Percentiles rank a stretch among this genome's conserved stretches.
Evolutionary conservation across 1,140 invertebrate genomes (phyloP).

Genomic region (Drosophila ananassae): DNA sequence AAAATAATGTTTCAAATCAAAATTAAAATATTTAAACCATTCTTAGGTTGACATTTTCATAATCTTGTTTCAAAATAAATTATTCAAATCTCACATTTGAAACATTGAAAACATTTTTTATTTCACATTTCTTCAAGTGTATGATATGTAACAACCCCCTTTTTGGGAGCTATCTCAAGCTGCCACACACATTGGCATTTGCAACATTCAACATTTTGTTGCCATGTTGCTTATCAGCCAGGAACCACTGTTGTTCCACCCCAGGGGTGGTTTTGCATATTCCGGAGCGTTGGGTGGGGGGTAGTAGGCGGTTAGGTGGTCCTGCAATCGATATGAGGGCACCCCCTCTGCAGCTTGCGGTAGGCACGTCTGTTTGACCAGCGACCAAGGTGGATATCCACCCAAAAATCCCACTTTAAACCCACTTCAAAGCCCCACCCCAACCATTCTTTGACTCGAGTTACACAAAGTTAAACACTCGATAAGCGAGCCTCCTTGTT

Average conservation of each 20-base stretch:
- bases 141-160: conserved; percentile 37
- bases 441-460: conserved; percentile 1
- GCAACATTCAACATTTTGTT: conserved; percentile 76
- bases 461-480: conserved; percentile 69
- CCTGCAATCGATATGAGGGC: conserved; percentile 67
- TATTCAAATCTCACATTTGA: neutral
- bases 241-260: conserved; percentile 18
- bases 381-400: conserved; percentile 24
- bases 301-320: conserved; percentile 3
- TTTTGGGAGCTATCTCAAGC: conserved; percentile 67
- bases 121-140: neutral
- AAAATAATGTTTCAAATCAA: neutral
- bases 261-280: conserved; percentile 71
- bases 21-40: neutral
- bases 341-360: conserved; percentile 47
- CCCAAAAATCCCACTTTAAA: conserved; percentile 4
- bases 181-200: conserved; percentile 79
- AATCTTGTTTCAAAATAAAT: neutral
- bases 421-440: conserved; percentile 9
- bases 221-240: conserved; percentile 67
- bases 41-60: neutral
- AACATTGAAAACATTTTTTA: neutral
- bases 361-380: conserved; percentile 70
- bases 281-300: conserved; percentile 35
- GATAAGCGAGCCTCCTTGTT: conserved; percentile 59